Evolutionary conservation across 2,797 vertebrate species (phyloP), one percentile per base, ranked within the genome.

Genomic region (Hozukius guyotensis): DNA sequence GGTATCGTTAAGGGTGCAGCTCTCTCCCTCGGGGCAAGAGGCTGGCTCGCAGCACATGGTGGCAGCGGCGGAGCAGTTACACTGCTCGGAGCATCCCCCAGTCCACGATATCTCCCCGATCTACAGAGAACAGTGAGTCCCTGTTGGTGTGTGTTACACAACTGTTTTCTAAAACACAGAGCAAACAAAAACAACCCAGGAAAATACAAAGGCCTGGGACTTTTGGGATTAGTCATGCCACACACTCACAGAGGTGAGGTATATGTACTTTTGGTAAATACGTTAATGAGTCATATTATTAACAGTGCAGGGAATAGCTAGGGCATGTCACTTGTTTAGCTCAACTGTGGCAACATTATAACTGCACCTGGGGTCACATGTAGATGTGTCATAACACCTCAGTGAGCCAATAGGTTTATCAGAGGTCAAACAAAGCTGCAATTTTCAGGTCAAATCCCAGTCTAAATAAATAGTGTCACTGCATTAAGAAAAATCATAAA

Each of bases 1-100:
- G 74, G 92, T 90, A 57, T 82, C 52, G 69, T 93, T 93, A 61
- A 88, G 81, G 88, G 89, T 84, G 90, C 80, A 93, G 85, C 75
- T 78, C 31, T 85, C 25, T 61, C 89, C 92, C 89, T 91, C 22
- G 0, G 83, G 92, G 90, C 81, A 90, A 46, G 75, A 89, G 59
- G 79, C 75, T 65, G 86, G 32, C 86, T 86, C 75, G 71, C 85
- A 90, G 66, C 0, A 36, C 75, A 86, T 42, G 32, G 69, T 71
- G 68, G 65, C 78, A 66, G 82, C 32, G 60, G 82, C 25, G 63
- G 83, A 85, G 82, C 84, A 91, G 75, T 64, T 85, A 67, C 84
- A 92, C 29, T 8, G 74, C 74, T 88, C 60, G 32, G 76, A 91
- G 83, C 92, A 94, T 78, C 87, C 86, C 46, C 86, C 78, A 56